A percentile compares a stretch with the other conserved stretches of the same genome.
Evolutionary conservation across 2,113 vertebrate genomes (phyloP).

Genomic region (Fregetta grallaria): DNA sequence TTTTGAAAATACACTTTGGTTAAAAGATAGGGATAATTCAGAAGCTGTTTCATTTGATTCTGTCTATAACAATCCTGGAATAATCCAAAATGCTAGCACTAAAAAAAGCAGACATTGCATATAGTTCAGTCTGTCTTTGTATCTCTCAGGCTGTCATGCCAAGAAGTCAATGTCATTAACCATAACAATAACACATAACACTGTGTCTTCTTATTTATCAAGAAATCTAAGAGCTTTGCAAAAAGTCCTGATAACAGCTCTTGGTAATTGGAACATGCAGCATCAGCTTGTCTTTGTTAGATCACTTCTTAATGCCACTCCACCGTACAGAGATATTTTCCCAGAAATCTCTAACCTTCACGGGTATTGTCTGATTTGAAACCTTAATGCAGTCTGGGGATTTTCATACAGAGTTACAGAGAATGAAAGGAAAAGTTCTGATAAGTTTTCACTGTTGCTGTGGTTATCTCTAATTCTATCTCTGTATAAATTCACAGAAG

Average conservation of each 20-base stretch:
- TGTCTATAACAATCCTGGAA: background rate
- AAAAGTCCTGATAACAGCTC: conserved; percentile 16
- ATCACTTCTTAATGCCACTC: conserved; percentile 11
- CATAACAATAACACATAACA: conserved; percentile 4
- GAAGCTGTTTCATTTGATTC: background rate
- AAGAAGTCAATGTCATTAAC: conserved; percentile 40
- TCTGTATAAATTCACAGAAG: background rate
- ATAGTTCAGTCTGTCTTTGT: background rate
- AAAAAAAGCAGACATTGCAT: background rate
- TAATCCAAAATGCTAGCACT: background rate
- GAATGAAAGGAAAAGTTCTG: background rate
- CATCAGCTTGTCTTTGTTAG: conserved; percentile 42
- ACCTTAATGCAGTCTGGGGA: conserved; percentile 26
- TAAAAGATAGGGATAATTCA: conserved; percentile 4
- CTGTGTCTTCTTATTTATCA: conserved; percentile 34
- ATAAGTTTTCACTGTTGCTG: background rate
- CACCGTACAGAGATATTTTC: background rate
- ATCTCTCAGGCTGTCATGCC: background rate
- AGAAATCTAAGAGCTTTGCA: conserved; percentile 20
- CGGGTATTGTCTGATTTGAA: background rate
- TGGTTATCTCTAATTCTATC: conserved; percentile 18
- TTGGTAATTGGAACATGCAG: conserved; percentile 46
- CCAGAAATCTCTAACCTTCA: conserved; percentile 42
- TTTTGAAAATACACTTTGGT: background rate
- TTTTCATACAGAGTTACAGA: conserved; percentile 11